These are phyloP conservation scores for Panorpa germanica DNA, from an alignment of 2,888 invertebrate species.

Conservation along the genomic window DNA sequence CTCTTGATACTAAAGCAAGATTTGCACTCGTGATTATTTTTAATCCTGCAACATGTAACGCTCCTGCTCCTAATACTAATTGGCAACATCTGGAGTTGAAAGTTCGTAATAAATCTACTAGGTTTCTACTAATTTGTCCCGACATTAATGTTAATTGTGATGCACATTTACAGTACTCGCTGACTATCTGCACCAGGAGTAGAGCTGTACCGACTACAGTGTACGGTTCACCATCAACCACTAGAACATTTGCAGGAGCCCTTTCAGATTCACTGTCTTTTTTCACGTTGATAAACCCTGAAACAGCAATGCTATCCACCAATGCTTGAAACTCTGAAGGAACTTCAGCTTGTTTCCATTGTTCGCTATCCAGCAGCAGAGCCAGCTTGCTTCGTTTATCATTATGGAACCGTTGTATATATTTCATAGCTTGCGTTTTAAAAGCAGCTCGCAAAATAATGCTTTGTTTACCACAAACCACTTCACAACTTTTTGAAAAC, in stretches of 20 bases:
- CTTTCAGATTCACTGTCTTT: too few relatives aligned
- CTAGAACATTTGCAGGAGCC: conserved; percentile 33
- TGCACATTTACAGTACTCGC: conserved; percentile 78
- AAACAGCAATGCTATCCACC: conserved; percentile 48
- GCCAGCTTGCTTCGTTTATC: conserved; percentile 74
- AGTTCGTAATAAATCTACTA: conserved; percentile 74
- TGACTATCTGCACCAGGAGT: conserved; percentile 71
- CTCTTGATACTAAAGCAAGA: conserved; percentile 69
- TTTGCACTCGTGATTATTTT: conserved; percentile 92
- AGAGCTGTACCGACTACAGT: conserved; percentile 67
- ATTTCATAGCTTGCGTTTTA: conserved; percentile 75
- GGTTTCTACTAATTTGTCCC: conserved; percentile 61
- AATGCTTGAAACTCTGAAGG: conserved; percentile 76
- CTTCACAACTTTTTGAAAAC: conserved; percentile 60
- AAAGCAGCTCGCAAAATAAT: conserved; percentile 65
- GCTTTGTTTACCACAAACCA: conserved; percentile 53
- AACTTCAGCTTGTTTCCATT: conserved; percentile 88
- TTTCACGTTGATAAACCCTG: too few relatives aligned
- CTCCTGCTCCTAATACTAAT: conserved; percentile 89
- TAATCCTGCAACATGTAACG: conserved; percentile 81
- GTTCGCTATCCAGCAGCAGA: conserved; percentile 69
- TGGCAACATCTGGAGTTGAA: conserved; percentile 84
- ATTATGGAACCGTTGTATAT: conserved; percentile 78
- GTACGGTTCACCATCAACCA: conserved; percentile 51
- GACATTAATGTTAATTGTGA: conserved; percentile 61